Conservation (phyloP, 2,797 vertebrate genomes). For the Microcaecilia unicolor region DNA sequence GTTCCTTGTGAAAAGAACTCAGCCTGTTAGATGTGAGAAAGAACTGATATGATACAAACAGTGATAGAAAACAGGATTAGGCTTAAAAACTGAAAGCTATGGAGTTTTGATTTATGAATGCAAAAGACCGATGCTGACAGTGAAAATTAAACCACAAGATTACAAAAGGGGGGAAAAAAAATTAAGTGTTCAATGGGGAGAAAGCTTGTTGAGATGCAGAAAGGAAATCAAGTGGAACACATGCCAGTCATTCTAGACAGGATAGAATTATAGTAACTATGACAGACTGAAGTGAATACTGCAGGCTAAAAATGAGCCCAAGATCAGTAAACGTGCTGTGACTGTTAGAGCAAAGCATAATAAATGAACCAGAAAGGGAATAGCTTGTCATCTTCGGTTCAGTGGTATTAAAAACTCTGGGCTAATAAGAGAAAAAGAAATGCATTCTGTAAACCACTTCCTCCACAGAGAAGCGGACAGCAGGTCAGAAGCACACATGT, state of each 20-base stretch:
- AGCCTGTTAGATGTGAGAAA: neutral
- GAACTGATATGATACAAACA: neutral
- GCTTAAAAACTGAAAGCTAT: neutral
- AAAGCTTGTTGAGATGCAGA: neutral
- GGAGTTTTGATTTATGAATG: slow-evolving; percentile 13
- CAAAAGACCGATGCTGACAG: neutral
- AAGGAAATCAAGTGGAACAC: neutral
- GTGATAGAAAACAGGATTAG: neutral
- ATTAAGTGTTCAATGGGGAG: neutral
- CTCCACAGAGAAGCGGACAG: too few species aligned
- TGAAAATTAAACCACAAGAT: slow-evolving; percentile 2
- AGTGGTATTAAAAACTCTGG: neutral
- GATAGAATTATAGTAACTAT: neutral
- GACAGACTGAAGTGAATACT: neutral
- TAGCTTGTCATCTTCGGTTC: slow-evolving; percentile 8
- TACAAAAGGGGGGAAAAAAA: slow-evolving; percentile 1
- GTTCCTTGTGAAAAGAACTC: slow-evolving; percentile 1
- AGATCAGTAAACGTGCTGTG: slow-evolving; percentile 1
- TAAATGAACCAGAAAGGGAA: neutral
- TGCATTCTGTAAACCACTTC: too few species aligned
- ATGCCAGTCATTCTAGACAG: neutral
- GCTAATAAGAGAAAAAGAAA: neutral
- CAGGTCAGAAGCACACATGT: too few species aligned
- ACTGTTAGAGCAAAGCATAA: slow-evolving; percentile 1
- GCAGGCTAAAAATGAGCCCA: neutral